phyloP scores from a whole-genome alignment of 2,113 vertebrate species.

The Misgurnus mizolepis region DNA sequence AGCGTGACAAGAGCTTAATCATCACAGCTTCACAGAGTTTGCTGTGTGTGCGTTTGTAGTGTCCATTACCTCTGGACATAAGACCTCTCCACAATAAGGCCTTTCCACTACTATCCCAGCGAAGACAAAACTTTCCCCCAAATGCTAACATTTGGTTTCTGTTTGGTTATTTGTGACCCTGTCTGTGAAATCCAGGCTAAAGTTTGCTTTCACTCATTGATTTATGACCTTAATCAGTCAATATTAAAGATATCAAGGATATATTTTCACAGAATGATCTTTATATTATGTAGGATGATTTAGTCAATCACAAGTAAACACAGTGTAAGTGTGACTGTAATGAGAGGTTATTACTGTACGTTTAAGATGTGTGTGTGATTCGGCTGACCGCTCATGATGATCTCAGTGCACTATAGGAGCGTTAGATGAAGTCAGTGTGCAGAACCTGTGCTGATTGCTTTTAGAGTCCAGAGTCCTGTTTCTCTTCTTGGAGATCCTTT shows the following conservation, averaged over 20 bases:
- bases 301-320: too few relatives aligned
- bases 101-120: background rate
- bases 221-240: too few relatives aligned
- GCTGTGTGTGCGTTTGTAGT: constrained; percentile 18
- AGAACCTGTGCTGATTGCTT: constrained; percentile 86
- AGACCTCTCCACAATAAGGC: background rate
- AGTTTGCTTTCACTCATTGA: too few relatives aligned
- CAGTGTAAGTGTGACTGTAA: background rate
- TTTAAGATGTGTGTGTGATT: constrained; percentile 69
- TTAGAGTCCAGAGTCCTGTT: constrained; percentile 84
- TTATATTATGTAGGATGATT: too few relatives aligned
- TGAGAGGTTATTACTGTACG: background rate
- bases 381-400: constrained; percentile 87
- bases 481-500: constrained; percentile 42
- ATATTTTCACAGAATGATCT: too few relatives aligned
- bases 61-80: constrained; percentile 2
- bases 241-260: too few relatives aligned
- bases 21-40: constrained; percentile 57
- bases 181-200: too few relatives aligned
- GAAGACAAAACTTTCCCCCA: too few relatives aligned
- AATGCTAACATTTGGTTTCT: too few relatives aligned
- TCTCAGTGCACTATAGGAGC: constrained; percentile 82
- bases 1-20: constrained; percentile 74
- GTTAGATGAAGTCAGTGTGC: constrained; percentile 85
- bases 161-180: too few relatives aligned